Evolutionary conservation across 2,888 invertebrate genomes (phyloP).

Genomic region (Parthenolecanium corni): DNA sequence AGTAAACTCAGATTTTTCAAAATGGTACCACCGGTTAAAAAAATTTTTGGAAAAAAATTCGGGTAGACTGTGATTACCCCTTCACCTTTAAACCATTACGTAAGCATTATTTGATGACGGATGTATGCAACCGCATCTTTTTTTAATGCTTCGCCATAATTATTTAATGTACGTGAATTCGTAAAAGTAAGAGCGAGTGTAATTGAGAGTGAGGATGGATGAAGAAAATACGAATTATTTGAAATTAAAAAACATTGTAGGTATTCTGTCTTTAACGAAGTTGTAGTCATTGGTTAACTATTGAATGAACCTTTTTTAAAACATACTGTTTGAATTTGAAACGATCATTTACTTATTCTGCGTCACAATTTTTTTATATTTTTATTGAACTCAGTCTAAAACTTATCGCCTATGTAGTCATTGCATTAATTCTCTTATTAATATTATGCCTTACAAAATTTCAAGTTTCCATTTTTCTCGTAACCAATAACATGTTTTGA

Average conservation of each 20-base stretch:
- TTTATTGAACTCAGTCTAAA: no score
- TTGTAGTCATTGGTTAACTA: no score
- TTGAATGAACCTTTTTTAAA: no score
- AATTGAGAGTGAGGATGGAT: neutral
- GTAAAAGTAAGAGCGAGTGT: no score
- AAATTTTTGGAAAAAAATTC: slow-evolving; percentile 27
- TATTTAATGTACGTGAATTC: neutral
- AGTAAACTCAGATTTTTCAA: slow-evolving; percentile 93
- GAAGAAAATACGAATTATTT: neutral
- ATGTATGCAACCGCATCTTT: slow-evolving; percentile 7
- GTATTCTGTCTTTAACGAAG: neutral
- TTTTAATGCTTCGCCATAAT: slow-evolving; percentile 24
- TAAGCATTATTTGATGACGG: slow-evolving; percentile 12
- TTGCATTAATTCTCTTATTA: no score
- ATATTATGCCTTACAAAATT: no score
- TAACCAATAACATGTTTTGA: no score
- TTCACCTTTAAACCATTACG: slow-evolving; percentile 10
- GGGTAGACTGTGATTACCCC: slow-evolving; percentile 8
- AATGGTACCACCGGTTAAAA: slow-evolving; percentile 30
- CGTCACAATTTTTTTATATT: no score
- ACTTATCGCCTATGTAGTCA: no score
- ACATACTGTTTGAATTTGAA: no score
- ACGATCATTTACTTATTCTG: no score
- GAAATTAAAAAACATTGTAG: neutral
- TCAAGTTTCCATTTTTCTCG: no score